phyloP scores from a whole-genome alignment of 2,888 invertebrate species.

The Catocala fraxini region DNA sequence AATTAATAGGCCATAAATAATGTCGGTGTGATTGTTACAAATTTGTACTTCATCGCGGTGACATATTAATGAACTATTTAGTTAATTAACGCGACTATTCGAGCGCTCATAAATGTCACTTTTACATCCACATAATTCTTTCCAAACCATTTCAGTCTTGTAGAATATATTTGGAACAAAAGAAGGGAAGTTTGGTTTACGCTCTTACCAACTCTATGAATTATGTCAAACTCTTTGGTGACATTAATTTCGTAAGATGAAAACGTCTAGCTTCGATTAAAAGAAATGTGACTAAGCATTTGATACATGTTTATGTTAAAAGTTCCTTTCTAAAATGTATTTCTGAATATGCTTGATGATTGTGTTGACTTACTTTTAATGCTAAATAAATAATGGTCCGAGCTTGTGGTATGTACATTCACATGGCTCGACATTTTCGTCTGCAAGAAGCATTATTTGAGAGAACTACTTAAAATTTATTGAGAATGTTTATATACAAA shows the following conservation, averaged over 20 bases:
- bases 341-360: neutral
- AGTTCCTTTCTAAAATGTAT: conserved; percentile 5
- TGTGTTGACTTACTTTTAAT: no score
- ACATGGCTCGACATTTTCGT: no score
- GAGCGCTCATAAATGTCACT: conserved; percentile 78
- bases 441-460: no score
- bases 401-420: no score
- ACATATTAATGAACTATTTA: conserved; percentile 69
- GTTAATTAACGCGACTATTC: conserved; percentile 79
- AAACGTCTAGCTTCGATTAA: conserved; percentile 29
- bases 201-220: conserved; percentile 45
- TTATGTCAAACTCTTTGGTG: conserved; percentile 44
- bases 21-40: conserved; percentile 63
- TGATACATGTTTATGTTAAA: conserved; percentile 9
- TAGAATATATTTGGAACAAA: conserved; percentile 64
- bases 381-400: no score
- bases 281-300: conserved; percentile 32
- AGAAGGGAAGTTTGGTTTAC: conserved; percentile 51
- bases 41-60: conserved; percentile 68
- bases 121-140: conserved; percentile 77
- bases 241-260: conserved; percentile 46
- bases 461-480: no score
- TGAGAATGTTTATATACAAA: neutral
- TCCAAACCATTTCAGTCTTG: conserved; percentile 62
- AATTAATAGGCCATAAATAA: conserved; percentile 64